These are phyloP conservation scores for Agrotis clavis DNA, from an alignment of 2,888 invertebrate species.

Conservation along the genomic window DNA sequence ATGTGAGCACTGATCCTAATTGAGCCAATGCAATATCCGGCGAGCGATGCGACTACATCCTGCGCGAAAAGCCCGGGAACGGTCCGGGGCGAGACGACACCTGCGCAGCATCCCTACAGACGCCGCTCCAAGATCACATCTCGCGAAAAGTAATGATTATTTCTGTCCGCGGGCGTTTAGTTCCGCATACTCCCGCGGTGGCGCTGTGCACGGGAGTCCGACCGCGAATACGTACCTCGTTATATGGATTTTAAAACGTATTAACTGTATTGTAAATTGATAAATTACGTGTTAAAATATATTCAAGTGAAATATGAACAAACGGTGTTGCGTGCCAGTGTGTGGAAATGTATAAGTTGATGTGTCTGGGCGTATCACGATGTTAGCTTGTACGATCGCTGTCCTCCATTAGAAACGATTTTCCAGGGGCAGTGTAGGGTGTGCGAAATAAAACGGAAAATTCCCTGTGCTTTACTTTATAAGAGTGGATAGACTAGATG, in stretches of 20 bases:
- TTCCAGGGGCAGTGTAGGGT: conserved; percentile 58
- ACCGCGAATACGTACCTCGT: conserved; percentile 82
- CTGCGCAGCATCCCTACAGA: conserved; percentile 87
- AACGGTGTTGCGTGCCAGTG: conserved; percentile 42
- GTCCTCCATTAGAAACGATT: conserved; percentile 63
- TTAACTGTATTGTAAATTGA: conserved; percentile 82
- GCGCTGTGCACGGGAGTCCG: conserved; percentile 83
- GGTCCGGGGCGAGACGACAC: conserved; percentile 79
- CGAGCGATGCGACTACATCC: conserved; percentile 81
- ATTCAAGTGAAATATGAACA: conserved; percentile 57
- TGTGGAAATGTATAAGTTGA: conserved; percentile 28
- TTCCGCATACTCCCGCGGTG: conserved; percentile 86
- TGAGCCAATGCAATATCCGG: conserved; percentile 86
- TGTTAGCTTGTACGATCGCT: conserved; percentile 38
- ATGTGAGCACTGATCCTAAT: conserved; percentile 79
- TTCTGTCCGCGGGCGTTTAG: conserved; percentile 88
- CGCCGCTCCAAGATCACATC: conserved; percentile 89
- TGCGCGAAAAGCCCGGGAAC: conserved; percentile 90
- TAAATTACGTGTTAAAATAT: conserved; percentile 75
- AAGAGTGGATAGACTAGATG: conserved; percentile 47
- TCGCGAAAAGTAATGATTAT: conserved; percentile 91
- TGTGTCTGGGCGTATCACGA: conserved; percentile 45
- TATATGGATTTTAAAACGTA: conserved; percentile 84
- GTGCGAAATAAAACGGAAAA: conserved; percentile 51
- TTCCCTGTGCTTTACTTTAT: conserved; percentile 49